Percentiles rank a stretch among this genome's conserved stretches.
Evolutionary conservation across 2,113 vertebrate genomes (phyloP).

Genomic region (Bothrops jararaca): DNA sequence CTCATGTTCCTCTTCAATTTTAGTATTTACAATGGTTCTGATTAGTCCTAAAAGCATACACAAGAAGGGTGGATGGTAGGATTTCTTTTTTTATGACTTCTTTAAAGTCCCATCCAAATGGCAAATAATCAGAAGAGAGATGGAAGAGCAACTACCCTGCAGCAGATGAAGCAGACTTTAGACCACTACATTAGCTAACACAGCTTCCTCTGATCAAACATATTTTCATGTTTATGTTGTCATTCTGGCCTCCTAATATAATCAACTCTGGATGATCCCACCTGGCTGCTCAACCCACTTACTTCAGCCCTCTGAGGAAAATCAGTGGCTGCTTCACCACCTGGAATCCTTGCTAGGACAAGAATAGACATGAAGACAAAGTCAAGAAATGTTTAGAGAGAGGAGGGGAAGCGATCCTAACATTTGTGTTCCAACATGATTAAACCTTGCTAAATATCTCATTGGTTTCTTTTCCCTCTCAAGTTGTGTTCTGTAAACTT

Average conservation of each 20-base stretch:
- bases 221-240: neutral
- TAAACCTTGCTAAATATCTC: neutral
- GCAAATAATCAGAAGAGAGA: neutral
- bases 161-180: neutral
- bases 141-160: neutral
- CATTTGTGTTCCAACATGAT: neutral
- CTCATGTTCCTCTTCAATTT: too few relatives aligned
- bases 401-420: neutral
- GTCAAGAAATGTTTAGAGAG: neutral
- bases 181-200: neutral
- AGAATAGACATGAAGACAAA: neutral
- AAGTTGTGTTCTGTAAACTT: neutral
- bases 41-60: neutral
- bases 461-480: neutral
- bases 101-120: neutral
- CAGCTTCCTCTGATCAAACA: neutral
- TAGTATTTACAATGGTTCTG: neutral
- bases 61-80: neutral
- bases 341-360: neutral
- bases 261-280: neutral
- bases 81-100: neutral
- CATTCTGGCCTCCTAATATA: neutral
- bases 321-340: neutral
- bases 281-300: neutral
- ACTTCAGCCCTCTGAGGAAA: neutral